A percentile compares a stretch with the other conserved stretches of the same genome.
phyloP scores from a whole-genome alignment of 1,140 invertebrate species.

The Megalonaias nervosa region DNA sequence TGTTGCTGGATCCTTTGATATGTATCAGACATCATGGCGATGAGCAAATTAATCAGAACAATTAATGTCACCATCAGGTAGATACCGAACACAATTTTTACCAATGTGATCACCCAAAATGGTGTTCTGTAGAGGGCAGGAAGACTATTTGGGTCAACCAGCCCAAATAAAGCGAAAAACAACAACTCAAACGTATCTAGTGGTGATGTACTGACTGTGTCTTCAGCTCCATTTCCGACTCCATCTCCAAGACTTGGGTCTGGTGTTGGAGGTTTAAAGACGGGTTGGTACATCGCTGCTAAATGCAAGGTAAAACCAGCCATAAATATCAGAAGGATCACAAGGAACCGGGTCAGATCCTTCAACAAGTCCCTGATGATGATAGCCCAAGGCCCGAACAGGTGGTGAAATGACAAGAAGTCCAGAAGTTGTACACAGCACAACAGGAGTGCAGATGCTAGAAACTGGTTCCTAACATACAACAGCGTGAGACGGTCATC shows the following conservation, averaged over 20 bases:
- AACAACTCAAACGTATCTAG: constrained; percentile 95
- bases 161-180: constrained; percentile 98
- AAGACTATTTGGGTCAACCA: constrained; percentile 86
- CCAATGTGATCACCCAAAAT: constrained; percentile 72
- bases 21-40: constrained; percentile 99
- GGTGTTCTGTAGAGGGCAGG: constrained; percentile 75
- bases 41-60: constrained; percentile 98
- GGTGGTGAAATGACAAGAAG: constrained; percentile 92
- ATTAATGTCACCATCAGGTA: constrained; percentile 98
- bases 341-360: constrained; percentile 94
- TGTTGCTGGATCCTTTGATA: constrained; percentile 98
- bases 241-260: constrained; percentile 50
- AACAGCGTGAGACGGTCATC: constrained; percentile 80
- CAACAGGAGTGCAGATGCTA: constrained; percentile 93
- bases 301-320: constrained; percentile 99
- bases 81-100: constrained; percentile 88
- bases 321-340: constrained; percentile 97
- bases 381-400: constrained; percentile 97
- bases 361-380: constrained; percentile 78
- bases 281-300: constrained; percentile 94
- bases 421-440: constrained; percentile 98
- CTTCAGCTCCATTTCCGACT: constrained; percentile 45
- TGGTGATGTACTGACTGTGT: constrained; percentile 34
- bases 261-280: constrained; percentile 66
- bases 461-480: constrained; percentile 96